Base-by-base conservation (phyloP, 2,888 invertebrate genomes). In the Coleophora deauratella region DNA sequence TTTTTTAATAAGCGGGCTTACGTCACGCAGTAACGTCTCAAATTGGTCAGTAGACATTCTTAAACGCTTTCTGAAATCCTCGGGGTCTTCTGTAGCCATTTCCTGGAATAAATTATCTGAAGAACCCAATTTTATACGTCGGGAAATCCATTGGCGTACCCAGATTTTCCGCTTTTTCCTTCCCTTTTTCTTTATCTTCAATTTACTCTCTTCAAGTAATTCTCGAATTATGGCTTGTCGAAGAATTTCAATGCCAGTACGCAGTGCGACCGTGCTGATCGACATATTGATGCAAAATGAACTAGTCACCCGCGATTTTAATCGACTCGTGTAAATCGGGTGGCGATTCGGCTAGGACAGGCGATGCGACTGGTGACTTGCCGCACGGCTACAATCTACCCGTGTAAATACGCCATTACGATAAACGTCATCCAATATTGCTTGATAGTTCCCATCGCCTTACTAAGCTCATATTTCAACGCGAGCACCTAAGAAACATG, bases 251-350 rank as follows among this genome's bases (percentile, higher is more conserved):
- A 45, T 44, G 40, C 46, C 46, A 41, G 44, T 43, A 50, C 44
- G 27, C 42, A 50, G 37, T 27, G 35, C 37, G 42, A 47, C n/a
- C n/a, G n/a, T 47, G 45, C 41, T 42, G 41, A 46, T 52, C 46
- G 48, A 50, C 48, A 50, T 52, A 50, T 52, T 50, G 45, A 42
- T 50, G 42, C 52, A 51, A 56, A 62, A 60, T 57, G 55, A 59
- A 56, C 1, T 51, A 62, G 52, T 51, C 55, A 58, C 59, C 56
- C 59, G 57, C 56, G 59, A 57, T 62, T 62, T 59, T 57, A 57
- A 52, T 62, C n/a, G 45, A 59, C 50, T 59, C 1, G 55, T 59
- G 57, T 55, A 57, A 61, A 59, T 55, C 51, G 52, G 57, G 51
- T 60, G 54, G 56, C 56, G 52, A 58, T 57, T 53, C 53, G 54